Evolutionary conservation across 1,140 invertebrate species (phyloP), one percentile per base, ranked within the genome.

Genomic region (Heliconius eleuchia): DNA sequence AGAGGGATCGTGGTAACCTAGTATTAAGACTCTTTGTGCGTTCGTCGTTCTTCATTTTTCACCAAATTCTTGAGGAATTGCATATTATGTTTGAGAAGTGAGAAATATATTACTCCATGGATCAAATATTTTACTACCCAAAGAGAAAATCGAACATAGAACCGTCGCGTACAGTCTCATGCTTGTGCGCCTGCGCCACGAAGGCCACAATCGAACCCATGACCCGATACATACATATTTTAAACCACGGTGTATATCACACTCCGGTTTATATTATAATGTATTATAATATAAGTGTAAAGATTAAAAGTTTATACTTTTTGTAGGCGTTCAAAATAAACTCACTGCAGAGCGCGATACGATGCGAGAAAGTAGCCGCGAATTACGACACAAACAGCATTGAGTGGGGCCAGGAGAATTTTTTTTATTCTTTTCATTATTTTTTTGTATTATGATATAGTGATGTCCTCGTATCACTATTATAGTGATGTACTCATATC

Each of bases 351-450:
- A 27, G 23, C 13, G 27, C 60, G 60, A 66, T 66, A 66, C 60
- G 60, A 70, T 37, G 23, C 55, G 55, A 76, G 57, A 76, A 76
- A 76, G 60, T 76, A 70, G 42, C 60, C n/a, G 60, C 57, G 52
- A 66, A 74, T 71, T 74, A 72, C 76, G n/a, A 76, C 46, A 66
- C 23, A 66, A 66, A 30, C 60, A 60, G 57, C 8, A 30, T 9
- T 4, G 11, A 1, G 11, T 66, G 60, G 9, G 23, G 60, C 60
- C 60, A 66, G 2, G 60, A 66, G 11, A 66, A 11, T 27, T 16
- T 27, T 60, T 23, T 11, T 60, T 60, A 3, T 11, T 60, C 1
- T 23, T 60, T 13, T 46, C 3, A 16, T 46, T 46, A 23, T 57
- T 60, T 27, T 60, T 23, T 60, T 60, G 11, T 60, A 60, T 23